Conservation (phyloP, 2,797 vertebrate species). For the Aplochiton taeniatus region DNA sequence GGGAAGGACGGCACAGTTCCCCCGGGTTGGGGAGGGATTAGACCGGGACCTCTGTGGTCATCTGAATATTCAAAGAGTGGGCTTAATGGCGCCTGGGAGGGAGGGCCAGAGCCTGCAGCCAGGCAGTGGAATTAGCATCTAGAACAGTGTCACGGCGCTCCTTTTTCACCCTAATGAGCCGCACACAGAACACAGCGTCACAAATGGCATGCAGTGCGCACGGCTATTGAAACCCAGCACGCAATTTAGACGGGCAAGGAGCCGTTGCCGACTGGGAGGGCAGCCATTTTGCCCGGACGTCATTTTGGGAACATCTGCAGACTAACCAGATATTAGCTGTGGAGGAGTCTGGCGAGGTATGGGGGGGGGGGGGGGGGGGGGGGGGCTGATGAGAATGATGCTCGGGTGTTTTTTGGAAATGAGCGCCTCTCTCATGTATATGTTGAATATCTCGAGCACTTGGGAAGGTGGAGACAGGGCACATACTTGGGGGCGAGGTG, state of each 20-base stretch:
- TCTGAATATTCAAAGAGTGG: slow-evolving; percentile 45
- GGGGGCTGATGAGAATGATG: slow-evolving; percentile 20
- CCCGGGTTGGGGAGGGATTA: slow-evolving; percentile 32
- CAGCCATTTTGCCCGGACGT: slow-evolving; percentile 1
- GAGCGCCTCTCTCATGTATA: slow-evolving; percentile 58
- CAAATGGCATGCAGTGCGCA: slow-evolving; percentile 34
- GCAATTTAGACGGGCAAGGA: not conserved
- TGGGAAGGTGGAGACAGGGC: slow-evolving; percentile 61
- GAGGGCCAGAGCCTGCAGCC: slow-evolving; percentile 13
- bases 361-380: too few relatives aligned
- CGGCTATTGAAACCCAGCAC: slow-evolving; percentile 41
- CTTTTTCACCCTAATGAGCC: slow-evolving; percentile 50
- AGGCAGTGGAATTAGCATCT: slow-evolving; percentile 45
- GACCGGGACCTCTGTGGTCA: slow-evolving; percentile 28
- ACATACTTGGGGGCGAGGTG: slow-evolving; percentile 57
- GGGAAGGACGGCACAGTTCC: slow-evolving; percentile 14
- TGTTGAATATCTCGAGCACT: slow-evolving; percentile 69
- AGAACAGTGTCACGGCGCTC: slow-evolving; percentile 30
- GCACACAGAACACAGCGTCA: slow-evolving; percentile 24
- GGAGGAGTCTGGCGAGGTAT: not conserved
- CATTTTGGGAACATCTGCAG: not conserved
- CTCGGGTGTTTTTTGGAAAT: slow-evolving; percentile 51
- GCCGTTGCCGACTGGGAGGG: not conserved
- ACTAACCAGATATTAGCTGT: not conserved
- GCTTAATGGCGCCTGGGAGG: slow-evolving; percentile 44